These are phyloP conservation scores for Habrosyne pyritoides DNA, from an alignment of 2,888 invertebrate species.

Conservation along the genomic window DNA sequence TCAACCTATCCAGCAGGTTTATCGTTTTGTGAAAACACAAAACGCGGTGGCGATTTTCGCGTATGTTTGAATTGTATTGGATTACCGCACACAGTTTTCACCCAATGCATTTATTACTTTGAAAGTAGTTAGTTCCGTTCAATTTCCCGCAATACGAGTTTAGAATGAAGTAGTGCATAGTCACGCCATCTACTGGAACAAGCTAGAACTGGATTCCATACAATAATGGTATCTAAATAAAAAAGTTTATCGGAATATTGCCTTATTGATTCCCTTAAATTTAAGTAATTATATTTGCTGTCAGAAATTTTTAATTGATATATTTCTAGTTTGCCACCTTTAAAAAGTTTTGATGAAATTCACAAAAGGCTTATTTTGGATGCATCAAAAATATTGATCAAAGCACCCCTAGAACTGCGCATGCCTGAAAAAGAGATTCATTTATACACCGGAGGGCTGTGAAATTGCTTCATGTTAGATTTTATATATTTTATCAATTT, in stretches of 20 bases:
- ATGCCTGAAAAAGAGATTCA: constrained; percentile 36
- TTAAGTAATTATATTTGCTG: neutral
- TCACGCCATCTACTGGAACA: neutral
- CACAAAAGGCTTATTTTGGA: constrained; percentile 14
- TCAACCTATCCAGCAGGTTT: no score
- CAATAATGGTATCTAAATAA: no score
- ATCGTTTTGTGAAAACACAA: no score
- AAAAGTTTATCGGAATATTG: neutral
- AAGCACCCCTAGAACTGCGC: constrained; percentile 32
- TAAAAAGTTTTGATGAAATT: neutral
- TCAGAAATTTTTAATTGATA: neutral
- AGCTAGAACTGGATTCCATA: neutral
- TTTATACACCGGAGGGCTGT: constrained; percentile 50
- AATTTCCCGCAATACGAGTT: neutral
- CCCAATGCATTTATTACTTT: no score
- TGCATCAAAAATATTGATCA: constrained; percentile 44
- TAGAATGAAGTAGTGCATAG: neutral
- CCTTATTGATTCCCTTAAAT: neutral
- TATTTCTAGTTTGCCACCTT: neutral
- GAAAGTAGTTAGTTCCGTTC: neutral
- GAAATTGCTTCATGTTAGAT: constrained; percentile 42
- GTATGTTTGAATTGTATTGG: no score
- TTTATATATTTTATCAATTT: constrained; percentile 23
- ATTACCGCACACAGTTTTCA: no score
- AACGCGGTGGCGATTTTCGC: no score